Conservation (phyloP, 2,797 vertebrate genomes). For the Sarcophilus harrisii region DNA sequence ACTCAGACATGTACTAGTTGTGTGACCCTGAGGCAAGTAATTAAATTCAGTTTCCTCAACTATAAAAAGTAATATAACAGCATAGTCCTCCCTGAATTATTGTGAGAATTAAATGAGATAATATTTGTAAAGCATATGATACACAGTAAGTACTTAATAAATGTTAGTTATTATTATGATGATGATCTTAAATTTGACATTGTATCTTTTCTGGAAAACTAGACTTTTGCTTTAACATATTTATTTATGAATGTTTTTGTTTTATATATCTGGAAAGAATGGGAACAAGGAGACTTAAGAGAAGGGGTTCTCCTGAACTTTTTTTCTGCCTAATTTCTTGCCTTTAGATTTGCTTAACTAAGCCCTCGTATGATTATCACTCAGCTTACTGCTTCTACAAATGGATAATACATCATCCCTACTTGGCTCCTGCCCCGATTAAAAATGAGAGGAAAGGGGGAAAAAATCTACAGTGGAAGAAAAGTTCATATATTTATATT, state of each 20-base stretch:
- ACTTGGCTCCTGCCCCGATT: not conserved
- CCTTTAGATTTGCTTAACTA: too few relatives aligned
- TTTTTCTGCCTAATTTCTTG: too few relatives aligned
- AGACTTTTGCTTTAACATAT: not conserved
- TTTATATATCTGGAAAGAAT: not conserved
- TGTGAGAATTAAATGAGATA: not conserved
- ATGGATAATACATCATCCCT: not conserved
- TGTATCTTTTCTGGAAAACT: not conserved
- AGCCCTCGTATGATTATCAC: too few relatives aligned
- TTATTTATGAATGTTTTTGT: not conserved
- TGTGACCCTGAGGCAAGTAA: not conserved
- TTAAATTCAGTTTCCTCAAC: not conserved
- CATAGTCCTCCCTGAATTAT: not conserved
- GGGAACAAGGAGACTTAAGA: not conserved
- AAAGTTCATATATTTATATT: not conserved
- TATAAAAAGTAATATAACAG: not conserved
- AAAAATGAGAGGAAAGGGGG: not conserved
- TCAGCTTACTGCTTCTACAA: not conserved
- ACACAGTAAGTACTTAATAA: not conserved
- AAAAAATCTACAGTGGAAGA: not conserved
- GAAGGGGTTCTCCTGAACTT: not conserved
- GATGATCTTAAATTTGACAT: not conserved
- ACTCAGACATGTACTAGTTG: not conserved
- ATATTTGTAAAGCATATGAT: not conserved
- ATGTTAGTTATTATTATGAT: not conserved